Percentiles rank a stretch among this genome's conserved stretches.
phyloP scores from a whole-genome alignment of 2,113 vertebrate species.

The Stegastes partitus region DNA sequence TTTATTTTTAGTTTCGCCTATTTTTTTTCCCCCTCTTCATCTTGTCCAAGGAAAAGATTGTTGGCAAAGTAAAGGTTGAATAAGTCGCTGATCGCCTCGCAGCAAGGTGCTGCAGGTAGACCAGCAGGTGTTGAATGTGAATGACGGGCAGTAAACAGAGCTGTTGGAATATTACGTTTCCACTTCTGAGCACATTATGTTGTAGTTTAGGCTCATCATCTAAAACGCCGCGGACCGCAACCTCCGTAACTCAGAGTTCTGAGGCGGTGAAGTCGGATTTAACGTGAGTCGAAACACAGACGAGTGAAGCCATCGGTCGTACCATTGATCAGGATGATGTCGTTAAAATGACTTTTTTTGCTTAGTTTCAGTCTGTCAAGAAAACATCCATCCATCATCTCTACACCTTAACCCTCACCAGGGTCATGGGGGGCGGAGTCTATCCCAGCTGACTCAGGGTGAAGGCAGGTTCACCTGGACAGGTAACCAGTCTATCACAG shows the following conservation, averaged over 20 bases:
- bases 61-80: not conserved
- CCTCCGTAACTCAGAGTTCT: not conserved
- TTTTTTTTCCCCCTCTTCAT: not conserved
- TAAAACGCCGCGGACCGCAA: slow-evolving; percentile 13
- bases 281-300: not conserved
- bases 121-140: not conserved
- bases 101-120: not conserved
- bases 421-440: too few relatives aligned
- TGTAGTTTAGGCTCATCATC: not conserved
- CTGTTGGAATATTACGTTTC: not conserved
- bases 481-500: too few relatives aligned
- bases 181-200: not conserved
- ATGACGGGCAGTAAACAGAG: not conserved
- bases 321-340: too few relatives aligned
- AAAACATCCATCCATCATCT: too few relatives aligned
- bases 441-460: too few relatives aligned
- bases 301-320: too few relatives aligned
- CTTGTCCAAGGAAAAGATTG: not conserved
- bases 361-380: too few relatives aligned
- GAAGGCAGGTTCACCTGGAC: too few relatives aligned
- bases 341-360: too few relatives aligned
- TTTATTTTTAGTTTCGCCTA: not conserved
- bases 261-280: not conserved
- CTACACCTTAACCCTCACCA: too few relatives aligned
- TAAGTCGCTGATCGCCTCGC: not conserved